A percentile compares a stretch with the other conserved stretches of the same genome.
phyloP scores from a whole-genome alignment of 2,113 vertebrate genomes.

The Daphoenositta chrysoptera region DNA sequence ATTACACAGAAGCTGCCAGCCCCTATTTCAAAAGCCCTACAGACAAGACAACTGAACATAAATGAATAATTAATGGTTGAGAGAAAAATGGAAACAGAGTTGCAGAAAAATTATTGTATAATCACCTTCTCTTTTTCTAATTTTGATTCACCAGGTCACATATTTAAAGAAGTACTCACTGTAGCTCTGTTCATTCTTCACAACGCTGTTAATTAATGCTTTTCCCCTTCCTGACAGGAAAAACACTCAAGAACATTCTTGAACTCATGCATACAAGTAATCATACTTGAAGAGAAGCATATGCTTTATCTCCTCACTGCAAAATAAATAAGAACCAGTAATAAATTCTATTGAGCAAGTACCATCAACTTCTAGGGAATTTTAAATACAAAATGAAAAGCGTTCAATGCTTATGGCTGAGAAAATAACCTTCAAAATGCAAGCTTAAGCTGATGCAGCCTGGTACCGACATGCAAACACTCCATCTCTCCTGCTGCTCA shows the following conservation, averaged over 20 bases:
- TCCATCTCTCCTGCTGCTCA: constrained; percentile 20
- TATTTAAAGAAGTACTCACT: neutral
- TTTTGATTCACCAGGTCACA: neutral
- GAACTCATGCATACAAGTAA: neutral
- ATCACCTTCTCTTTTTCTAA: neutral
- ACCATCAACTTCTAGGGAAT: neutral
- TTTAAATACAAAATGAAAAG: neutral
- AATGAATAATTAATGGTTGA: neutral
- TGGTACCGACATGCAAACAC: neutral
- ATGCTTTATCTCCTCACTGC: neutral
- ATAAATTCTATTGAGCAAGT: neutral
- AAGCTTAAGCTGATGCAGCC: constrained; percentile 13
- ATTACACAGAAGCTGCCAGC: neutral
- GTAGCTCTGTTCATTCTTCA: neutral
- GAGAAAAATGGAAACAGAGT: neutral
- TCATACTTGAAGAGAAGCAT: neutral
- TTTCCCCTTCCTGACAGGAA: constrained; percentile 18
- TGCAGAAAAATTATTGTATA: neutral
- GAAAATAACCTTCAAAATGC: constrained; percentile 16
- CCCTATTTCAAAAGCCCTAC: neutral
- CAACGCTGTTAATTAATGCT: neutral
- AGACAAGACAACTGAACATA: neutral
- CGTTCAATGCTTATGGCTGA: neutral
- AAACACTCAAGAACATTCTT: constrained; percentile 18
- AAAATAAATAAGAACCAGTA: constrained; percentile 37